phyloP scores from a whole-genome alignment of 2,888 invertebrate genomes.

The Cyclophora punctaria region DNA sequence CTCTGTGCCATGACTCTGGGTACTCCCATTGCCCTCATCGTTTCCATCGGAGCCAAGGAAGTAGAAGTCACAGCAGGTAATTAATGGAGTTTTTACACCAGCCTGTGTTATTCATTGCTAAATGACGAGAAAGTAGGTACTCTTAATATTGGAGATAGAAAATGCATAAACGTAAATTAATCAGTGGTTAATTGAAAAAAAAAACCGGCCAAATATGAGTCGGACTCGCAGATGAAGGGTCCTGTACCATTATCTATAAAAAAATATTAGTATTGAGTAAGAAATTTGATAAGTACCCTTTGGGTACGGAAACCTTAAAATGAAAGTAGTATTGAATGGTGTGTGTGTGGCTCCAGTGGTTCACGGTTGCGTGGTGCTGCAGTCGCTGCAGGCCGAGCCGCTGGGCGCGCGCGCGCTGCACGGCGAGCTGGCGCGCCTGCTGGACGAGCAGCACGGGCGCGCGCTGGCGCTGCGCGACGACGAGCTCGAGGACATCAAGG shows the following conservation, averaged over 20 bases:
- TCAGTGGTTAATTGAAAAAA: too few species aligned
- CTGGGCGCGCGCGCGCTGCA: slow-evolving; percentile 59
- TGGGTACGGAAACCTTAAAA: too few species aligned
- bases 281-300: too few species aligned
- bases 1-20: slow-evolving; percentile 89
- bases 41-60: slow-evolving; percentile 92
- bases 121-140: too few species aligned
- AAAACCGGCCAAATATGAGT: too few species aligned
- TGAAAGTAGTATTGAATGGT: too few species aligned
- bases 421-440: slow-evolving; percentile 75
- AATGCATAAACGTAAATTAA: too few species aligned
- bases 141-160: too few species aligned
- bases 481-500: slow-evolving; percentile 86
- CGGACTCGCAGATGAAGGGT: too few species aligned
- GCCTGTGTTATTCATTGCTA: too few species aligned
- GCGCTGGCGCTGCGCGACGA: slow-evolving; percentile 79
- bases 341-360: slow-evolving; percentile 68
- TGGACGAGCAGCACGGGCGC: slow-evolving; percentile 88
- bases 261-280: too few species aligned
- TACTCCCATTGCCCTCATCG: slow-evolving; percentile 82
- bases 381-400: slow-evolving; percentile 88
- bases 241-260: too few species aligned
- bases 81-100: neutral
- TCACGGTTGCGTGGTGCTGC: slow-evolving; percentile 89
- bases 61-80: slow-evolving; percentile 73